phyloP scores from a whole-genome alignment of 2,888 invertebrate genomes.

The Eucriotettix oculatus region DNA sequence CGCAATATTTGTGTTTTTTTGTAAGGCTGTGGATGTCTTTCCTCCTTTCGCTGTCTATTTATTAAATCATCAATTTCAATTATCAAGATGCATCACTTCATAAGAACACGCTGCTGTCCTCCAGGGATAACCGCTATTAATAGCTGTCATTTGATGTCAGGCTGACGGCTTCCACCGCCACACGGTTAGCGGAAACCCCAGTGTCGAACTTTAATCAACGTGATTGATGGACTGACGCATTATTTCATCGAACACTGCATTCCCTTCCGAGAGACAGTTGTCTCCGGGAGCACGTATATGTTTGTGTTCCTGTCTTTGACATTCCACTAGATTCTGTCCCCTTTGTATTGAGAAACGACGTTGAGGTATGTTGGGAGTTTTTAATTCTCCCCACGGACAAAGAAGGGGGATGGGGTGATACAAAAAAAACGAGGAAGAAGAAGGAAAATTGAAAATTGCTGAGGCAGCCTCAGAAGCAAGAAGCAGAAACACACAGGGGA shows the following conservation, averaged over 20 bases:
- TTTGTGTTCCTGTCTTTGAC: background rate
- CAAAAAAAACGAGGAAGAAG: background rate
- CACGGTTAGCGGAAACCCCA: background rate
- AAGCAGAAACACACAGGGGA: constrained; percentile 12
- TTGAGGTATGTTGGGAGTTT: constrained; percentile 13
- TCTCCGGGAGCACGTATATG: background rate
- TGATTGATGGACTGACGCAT: background rate
- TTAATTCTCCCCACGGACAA: constrained; percentile 14
- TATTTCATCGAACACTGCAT: background rate
- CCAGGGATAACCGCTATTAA: too few species aligned
- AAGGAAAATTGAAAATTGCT: constrained; percentile 11
- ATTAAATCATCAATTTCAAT: too few species aligned
- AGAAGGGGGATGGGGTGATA: background rate
- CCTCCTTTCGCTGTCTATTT: too few species aligned
- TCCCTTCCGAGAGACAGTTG: background rate
- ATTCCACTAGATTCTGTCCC: background rate
- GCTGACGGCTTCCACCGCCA: background rate
- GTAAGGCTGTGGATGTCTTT: too few species aligned
- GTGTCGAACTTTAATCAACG: background rate
- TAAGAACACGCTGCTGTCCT: too few species aligned
- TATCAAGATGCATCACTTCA: too few species aligned
- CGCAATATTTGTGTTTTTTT: too few species aligned
- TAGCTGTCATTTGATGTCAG: background rate
- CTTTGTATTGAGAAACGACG: constrained; percentile 11
- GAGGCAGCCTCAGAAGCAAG: constrained; percentile 5